Evolutionary conservation across 2,888 invertebrate genomes (phyloP), one percentile per base, ranked within the genome.

Genomic region (Agonopterix heracliana): DNA sequence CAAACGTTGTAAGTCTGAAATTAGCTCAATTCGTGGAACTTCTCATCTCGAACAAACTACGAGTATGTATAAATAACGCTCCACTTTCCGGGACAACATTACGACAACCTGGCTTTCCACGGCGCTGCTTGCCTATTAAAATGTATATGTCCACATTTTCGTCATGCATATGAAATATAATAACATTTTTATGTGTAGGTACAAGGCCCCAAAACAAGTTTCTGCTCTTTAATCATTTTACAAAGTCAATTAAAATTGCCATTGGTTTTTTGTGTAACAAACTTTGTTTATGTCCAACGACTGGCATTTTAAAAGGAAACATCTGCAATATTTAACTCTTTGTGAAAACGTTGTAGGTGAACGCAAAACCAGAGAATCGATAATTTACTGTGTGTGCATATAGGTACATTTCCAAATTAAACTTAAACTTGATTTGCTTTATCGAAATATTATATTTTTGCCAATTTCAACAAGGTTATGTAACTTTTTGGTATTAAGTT

Each of bases 71-170:
- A 26, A 26, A 26, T 26, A 26, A 34, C 48, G 56, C 54, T 57
- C 55, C 41, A 57, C 55, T 55, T 55, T 54, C 47, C 46, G 54
- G 51, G 47, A 50, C 50, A 46, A 53, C 50, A 47, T 45, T 46
- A 48, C 49, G 47, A 52, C 53, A 50, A 45, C 44, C 44, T n/a
- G 45, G 48, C 10, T 43, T 46, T 45, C 42, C 50, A 48, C 49
- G 47, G 52, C 11, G 52, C 11, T 41, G 12, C 55, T 45, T 45
- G 11, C 34, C 36, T 34, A 12, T 26, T 13, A 13, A 14, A 48
- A 47, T n/a, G n/a, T 49, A 44, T 46, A 45, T 47, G 44, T 26
- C 35, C 41, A 44, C 40, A 45, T 46, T 52, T 52, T 47, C 44
- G 42, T 47, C 46, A 49, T 46, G 9, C 26, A 26, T 26, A 7